These are phyloP conservation scores for Aphaenogaster floridana DNA, from an alignment of 1,140 invertebrate genomes.

Conservation along the genomic window DNA sequence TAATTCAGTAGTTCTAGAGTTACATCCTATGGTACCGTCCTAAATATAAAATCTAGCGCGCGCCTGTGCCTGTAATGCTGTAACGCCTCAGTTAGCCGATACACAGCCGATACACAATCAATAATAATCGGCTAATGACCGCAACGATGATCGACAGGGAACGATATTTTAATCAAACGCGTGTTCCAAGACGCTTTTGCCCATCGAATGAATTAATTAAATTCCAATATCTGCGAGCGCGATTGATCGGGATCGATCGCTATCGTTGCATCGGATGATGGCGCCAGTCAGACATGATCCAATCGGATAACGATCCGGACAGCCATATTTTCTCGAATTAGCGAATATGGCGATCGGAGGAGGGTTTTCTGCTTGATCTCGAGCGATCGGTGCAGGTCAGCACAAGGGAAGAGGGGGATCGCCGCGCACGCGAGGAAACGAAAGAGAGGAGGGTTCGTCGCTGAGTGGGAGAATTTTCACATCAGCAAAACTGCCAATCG, in stretches of 20 bases:
- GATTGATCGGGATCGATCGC: constrained; percentile 17
- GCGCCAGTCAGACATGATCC: constrained; percentile 35
- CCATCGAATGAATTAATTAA: constrained; percentile 7
- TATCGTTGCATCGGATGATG: constrained; percentile 19
- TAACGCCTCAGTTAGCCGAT: constrained; percentile 3
- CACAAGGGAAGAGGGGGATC: constrained; percentile 41
- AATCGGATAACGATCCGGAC: constrained; percentile 49
- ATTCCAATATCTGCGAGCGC: neutral
- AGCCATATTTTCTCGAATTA: constrained; percentile 80
- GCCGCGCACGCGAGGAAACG: constrained; percentile 22
- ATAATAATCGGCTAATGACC: constrained; percentile 33
- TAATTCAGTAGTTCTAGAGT: constrained; percentile 85
- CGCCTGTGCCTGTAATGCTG: constrained; percentile 73
- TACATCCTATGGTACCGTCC: constrained; percentile 79
- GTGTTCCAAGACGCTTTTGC: neutral
- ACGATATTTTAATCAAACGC: constrained; percentile 24
- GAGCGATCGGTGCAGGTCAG: constrained; percentile 45
- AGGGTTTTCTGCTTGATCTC: constrained; percentile 53
- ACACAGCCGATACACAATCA: neutral
- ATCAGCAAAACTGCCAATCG: constrained; percentile 76
- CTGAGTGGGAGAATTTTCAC: constrained; percentile 77
- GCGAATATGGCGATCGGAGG: constrained; percentile 76
- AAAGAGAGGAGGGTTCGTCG: constrained; percentile 51
- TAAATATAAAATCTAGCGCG: constrained; percentile 86
- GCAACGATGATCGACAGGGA: neutral